These are phyloP conservation scores for Channallabes apus DNA, from an alignment of 2,797 vertebrate species.

Conservation along the genomic window DNA sequence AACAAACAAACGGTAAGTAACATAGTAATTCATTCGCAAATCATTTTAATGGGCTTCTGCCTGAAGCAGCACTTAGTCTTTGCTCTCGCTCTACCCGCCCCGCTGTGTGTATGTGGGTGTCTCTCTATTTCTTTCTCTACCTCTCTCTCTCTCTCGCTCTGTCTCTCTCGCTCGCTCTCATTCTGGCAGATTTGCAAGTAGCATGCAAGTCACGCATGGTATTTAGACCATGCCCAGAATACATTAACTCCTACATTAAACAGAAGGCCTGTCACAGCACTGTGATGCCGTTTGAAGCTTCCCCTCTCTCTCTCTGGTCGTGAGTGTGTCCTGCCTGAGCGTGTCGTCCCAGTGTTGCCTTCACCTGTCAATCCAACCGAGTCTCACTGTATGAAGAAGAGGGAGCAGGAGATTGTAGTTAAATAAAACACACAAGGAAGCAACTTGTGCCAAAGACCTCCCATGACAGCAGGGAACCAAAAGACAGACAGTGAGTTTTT, in stretches of 20 bases:
- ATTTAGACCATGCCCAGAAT: conserved; percentile 45
- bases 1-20: conserved; percentile 17
- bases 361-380: conserved; percentile 47
- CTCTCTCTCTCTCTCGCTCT: neutral
- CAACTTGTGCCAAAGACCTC: conserved; percentile 1
- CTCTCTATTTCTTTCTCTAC: conserved; percentile 25
- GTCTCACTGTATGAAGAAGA: conserved; percentile 15
- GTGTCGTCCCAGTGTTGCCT: conserved; percentile 26
- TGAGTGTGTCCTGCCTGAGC: conserved; percentile 29
- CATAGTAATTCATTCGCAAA: conserved; percentile 12
- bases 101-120: neutral
- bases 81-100: neutral
- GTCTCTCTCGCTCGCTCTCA: neutral
- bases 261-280: conserved; percentile 48
- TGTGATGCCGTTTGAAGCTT: conserved; percentile 51
- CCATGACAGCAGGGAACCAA: neutral
- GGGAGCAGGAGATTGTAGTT: conserved; percentile 21
- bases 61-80: conserved; percentile 9
- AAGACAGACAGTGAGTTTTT: neutral
- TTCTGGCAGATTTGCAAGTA: conserved; percentile 24
- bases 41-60: conserved; percentile 13
- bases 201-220: conserved; percentile 37
- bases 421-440: conserved; percentile 37
- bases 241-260: conserved; percentile 55
- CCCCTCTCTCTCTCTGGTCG: conserved; percentile 25